A percentile compares a stretch with the other conserved stretches of the same genome.
phyloP scores from a whole-genome alignment of 2,113 vertebrate genomes.

The Cranoglanis bouderius region DNA sequence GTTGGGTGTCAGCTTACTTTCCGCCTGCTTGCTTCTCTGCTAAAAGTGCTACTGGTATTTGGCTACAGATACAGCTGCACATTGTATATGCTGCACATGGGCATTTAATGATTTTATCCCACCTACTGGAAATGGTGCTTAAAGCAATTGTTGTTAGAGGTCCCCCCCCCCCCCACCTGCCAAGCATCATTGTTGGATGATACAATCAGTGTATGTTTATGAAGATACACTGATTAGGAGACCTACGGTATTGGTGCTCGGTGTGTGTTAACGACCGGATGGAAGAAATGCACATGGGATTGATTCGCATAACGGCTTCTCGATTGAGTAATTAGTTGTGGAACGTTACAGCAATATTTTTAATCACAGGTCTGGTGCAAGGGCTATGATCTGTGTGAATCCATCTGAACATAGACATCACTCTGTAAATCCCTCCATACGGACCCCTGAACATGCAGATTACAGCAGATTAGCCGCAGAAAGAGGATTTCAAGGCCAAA shows the following conservation, averaged over 20 bases:
- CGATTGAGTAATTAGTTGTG: not conserved
- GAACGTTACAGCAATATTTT: not conserved
- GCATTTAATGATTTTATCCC: not conserved
- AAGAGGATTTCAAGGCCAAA: slow-evolving; percentile 41
- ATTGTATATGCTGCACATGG: too few species aligned
- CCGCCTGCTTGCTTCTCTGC: not conserved
- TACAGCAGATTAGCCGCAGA: slow-evolving; percentile 44
- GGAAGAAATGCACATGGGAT: not conserved
- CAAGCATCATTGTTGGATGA: not conserved
- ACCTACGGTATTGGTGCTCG: too few species aligned
- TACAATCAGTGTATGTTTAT: not conserved
- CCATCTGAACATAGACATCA: not conserved
- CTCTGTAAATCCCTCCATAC: slow-evolving; percentile 26
- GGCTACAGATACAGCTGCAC: not conserved
- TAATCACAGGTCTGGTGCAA: not conserved
- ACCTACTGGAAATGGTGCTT: not conserved
- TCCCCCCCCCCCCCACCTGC: too few species aligned
- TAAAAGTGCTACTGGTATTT: not conserved
- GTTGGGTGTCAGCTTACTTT: slow-evolving; percentile 24
- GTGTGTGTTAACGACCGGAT: not conserved
- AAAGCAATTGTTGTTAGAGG: not conserved
- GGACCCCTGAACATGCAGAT: slow-evolving; percentile 44
- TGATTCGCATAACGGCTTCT: not conserved
- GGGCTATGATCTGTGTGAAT: not conserved
- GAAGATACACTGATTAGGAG: not conserved